These are phyloP conservation scores for Phacellophora camtschatica DNA, from an alignment of 30 jellyfish, hydroid and myxozoan genomes.

Conservation along the genomic window DNA sequence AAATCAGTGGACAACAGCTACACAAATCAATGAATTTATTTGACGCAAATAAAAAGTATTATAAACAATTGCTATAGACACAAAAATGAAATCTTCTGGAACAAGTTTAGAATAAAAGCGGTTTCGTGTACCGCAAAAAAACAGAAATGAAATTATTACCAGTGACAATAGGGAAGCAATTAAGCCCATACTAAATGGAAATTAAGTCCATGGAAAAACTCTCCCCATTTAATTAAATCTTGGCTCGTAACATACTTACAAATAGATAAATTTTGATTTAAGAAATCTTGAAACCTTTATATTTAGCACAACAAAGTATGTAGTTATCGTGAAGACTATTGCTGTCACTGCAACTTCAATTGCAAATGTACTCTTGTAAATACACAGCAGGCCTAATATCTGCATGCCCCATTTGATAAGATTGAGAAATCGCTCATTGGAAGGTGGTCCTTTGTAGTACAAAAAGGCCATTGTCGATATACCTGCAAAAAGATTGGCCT, in stretches of 20 bases:
- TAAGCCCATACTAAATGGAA: neutral
- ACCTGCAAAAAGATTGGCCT: conserved; percentile 64
- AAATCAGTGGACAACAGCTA: too few species aligned
- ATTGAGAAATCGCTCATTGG: conserved; percentile 62
- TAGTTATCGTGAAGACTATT: conserved; percentile 29
- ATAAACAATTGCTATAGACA: too few species aligned
- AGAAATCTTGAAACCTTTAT: neutral
- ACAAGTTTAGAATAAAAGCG: too few species aligned
- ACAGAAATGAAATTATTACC: too few species aligned
- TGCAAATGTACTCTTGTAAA: conserved; percentile 73
- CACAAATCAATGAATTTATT: too few species aligned
- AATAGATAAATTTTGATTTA: neutral
- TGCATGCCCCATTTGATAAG: conserved; percentile 84
- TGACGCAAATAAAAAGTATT: too few species aligned
- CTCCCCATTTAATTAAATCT: too few species aligned
- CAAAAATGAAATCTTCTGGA: too few species aligned
- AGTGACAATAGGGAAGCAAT: neutral
- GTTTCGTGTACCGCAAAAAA: too few species aligned
- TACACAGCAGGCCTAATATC: conserved; percentile 54
- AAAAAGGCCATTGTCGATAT: conserved; percentile 62
- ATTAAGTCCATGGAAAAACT: too few species aligned
- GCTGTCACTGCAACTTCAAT: conserved; percentile 83
- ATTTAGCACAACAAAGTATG: neutral
- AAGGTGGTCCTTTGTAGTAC: conserved; percentile 89
- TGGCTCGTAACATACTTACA: conserved; percentile 48